phyloP scores from a whole-genome alignment of 2,113 vertebrate species.

The Psittacara wagleri region DNA sequence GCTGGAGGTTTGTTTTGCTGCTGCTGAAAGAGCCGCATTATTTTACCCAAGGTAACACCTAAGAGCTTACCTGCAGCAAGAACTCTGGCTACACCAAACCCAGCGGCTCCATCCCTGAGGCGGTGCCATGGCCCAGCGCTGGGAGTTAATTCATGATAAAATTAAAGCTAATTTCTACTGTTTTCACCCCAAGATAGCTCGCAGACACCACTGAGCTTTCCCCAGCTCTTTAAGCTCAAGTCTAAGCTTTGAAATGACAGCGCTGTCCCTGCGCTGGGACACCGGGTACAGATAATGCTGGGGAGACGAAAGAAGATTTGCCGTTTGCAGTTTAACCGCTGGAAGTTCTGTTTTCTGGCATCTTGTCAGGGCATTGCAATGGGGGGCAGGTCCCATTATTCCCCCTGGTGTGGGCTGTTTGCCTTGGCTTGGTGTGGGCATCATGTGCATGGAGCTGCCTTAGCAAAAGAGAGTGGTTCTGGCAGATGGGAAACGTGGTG shows the following conservation, averaged over 20 bases:
- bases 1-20: not conserved
- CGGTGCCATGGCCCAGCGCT: not conserved
- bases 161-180: not conserved
- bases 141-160: not conserved
- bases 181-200: not conserved
- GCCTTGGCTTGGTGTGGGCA: not conserved
- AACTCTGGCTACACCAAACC: not conserved
- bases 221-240: not conserved
- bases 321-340: not conserved
- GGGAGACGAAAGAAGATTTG: slow-evolving; percentile 26
- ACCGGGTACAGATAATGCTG: not conserved
- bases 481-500: not conserved
- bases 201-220: not conserved
- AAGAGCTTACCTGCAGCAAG: not conserved
- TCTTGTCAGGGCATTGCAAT: not conserved
- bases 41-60: not conserved
- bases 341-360: slow-evolving; percentile 29
- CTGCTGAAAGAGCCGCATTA: not conserved
- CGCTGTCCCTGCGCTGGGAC: not conserved
- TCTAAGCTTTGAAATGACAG: slow-evolving; percentile 32
- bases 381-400: not conserved
- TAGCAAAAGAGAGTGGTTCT: not conserved
- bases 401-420: not conserved
- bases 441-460: not conserved
- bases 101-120: not conserved